phyloP scores from a whole-genome alignment of 2,797 vertebrate species.

The Threskiornis aethiopicus region DNA sequence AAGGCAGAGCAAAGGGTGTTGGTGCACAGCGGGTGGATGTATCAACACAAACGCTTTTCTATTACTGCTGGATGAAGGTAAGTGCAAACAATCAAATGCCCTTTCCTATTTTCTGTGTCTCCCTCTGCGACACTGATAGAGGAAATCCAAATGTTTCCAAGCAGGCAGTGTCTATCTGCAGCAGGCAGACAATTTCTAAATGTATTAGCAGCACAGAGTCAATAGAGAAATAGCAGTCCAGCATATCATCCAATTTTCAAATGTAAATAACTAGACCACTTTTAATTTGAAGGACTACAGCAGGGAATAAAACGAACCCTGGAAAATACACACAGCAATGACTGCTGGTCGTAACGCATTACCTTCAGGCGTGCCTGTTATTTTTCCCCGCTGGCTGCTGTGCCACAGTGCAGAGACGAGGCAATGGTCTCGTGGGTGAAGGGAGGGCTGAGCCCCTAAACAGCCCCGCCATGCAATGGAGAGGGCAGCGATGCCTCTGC shows the following conservation, averaged over 20 bases:
- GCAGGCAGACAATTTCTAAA: conserved; percentile 60
- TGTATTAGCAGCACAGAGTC: conserved; percentile 46
- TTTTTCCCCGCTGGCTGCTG: background rate
- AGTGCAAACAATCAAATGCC: conserved; percentile 43
- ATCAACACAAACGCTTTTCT: background rate
- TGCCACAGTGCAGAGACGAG: background rate
- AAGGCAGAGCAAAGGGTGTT: background rate
- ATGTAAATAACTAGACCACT: conserved; percentile 62
- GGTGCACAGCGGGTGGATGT: background rate
- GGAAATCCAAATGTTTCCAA: conserved; percentile 39
- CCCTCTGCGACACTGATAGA: conserved; percentile 41
- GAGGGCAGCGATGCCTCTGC: background rate
- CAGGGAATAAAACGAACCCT: conserved; percentile 24
- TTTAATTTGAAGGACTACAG: conserved; percentile 48
- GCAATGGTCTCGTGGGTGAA: accelerated
- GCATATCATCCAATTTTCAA: conserved; percentile 63
- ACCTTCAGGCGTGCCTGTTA: background rate
- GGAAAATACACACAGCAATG: conserved; percentile 4
- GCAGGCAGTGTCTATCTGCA: conserved; percentile 55
- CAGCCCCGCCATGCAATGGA: accelerated
- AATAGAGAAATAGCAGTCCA: conserved; percentile 59
- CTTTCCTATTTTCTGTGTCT: conserved; percentile 36
- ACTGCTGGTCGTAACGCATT: background rate
- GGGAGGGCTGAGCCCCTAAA: background rate
- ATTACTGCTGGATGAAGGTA: conserved; percentile 11